Evolutionary conservation across 2,797 vertebrate genomes (phyloP), one percentile per base, ranked within the genome.

Genomic region (Phrynocephalus guinanensis): DNA sequence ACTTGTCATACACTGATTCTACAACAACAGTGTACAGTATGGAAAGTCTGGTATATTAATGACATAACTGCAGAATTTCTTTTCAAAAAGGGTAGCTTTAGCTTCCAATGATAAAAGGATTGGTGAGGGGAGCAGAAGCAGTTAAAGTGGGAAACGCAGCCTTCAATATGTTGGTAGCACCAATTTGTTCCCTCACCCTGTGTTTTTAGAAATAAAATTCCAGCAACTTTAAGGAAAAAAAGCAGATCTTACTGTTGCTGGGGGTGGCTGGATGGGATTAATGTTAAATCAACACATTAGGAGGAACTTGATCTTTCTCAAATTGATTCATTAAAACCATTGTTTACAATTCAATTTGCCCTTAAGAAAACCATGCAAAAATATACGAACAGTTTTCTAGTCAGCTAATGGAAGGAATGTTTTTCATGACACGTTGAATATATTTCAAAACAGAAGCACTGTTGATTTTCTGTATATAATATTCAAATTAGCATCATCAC

Each of bases 151-250:
- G 11, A 44, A 44, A 44, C 38, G 5, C 38, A 52, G 52, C 6
- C 86, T 79, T 30, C 15, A 87, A 22, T 66, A 71, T 83, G 56
- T 84, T 80, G 52, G 93, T 66, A 56, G n/a, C 30, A 28, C 68
- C n/a, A 77, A n/a, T 90, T 28, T 52, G 38, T 44, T 44, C 38
- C 38, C 38, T 44, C 38, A 44, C 38, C 38, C 38, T 44, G 38
- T 44, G 38, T 15, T 9, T 68, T 87, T 1, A 44, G 79, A 90
- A 87, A 38, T 83, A 63, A 92, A 92, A 91, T 78, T 86, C 30
- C 86, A 82, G 48, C 33, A 79, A 86, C 56, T 93, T 44, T 90
- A 83, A 88, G 89, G 70, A 67, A 20, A 82, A 63, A 82, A 24
- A 33, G 8, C 16, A 72, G 16, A 16, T 1, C 28, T 73, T 84